These are phyloP conservation scores for Labeo catla DNA, from an alignment of 2,113 vertebrate genomes.

Conservation along the genomic window DNA sequence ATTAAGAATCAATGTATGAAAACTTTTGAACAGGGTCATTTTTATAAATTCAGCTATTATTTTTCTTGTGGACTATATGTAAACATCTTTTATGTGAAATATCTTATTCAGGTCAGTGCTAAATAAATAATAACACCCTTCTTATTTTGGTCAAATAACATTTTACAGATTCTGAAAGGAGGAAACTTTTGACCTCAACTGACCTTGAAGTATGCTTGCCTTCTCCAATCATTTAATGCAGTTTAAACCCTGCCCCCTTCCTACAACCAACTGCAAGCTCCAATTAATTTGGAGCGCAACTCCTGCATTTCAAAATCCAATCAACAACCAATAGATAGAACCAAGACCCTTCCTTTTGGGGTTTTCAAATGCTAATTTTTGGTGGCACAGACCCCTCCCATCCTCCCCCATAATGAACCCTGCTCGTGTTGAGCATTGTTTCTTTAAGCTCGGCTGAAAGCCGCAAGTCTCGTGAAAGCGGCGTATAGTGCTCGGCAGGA, in stretches of 20 bases:
- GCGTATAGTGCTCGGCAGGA: constrained; percentile 60
- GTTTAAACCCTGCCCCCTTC: not conserved
- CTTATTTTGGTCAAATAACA: no score
- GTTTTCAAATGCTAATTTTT: not conserved
- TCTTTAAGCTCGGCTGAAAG: constrained; percentile 60
- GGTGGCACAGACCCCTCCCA: not conserved
- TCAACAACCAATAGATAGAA: not conserved
- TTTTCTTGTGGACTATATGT: no score
- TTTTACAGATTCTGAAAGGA: no score
- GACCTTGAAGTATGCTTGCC: no score
- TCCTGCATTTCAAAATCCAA: not conserved
- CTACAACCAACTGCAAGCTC: not conserved
- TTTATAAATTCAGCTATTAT: no score
- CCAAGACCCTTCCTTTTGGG: not conserved
- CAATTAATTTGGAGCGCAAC: not conserved
- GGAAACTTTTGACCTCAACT: no score
- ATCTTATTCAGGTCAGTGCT: no score
- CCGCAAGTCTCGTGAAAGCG: constrained; percentile 55
- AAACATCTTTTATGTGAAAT: no score
- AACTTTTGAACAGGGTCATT: no score
- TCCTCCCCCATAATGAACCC: constrained; percentile 67
- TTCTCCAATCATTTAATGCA: no score
- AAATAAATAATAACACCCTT: no score
- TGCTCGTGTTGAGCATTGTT: constrained; percentile 47
- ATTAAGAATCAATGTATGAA: no score